A percentile compares a stretch with the other conserved stretches of the same genome.
phyloP scores from a whole-genome alignment of 2,888 invertebrate species.

The Carterocephalus palaemon region DNA sequence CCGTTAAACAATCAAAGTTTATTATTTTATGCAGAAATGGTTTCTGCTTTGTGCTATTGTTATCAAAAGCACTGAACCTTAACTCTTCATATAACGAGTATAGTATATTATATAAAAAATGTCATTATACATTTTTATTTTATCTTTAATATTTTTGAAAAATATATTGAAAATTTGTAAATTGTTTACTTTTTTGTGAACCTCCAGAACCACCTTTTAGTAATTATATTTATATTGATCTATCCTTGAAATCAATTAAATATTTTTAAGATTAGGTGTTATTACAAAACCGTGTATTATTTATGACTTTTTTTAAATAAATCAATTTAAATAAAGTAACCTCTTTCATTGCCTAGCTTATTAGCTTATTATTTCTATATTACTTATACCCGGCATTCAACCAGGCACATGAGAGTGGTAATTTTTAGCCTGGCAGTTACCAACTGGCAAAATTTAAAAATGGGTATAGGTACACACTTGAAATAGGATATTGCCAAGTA shows the following conservation, averaged over 20 bases:
- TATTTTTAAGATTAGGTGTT: conserved; percentile 26
- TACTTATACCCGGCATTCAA: too few species aligned
- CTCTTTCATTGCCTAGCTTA: conserved; percentile 2
- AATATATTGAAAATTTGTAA: conserved; percentile 28
- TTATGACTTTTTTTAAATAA: conserved; percentile 43
- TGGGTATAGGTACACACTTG: too few species aligned
- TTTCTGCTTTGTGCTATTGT: conserved; percentile 38
- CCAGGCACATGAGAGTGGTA: too few species aligned
- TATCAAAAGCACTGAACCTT: conserved; percentile 2
- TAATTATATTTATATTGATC: conserved; percentile 19
- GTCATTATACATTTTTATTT: conserved; percentile 32
- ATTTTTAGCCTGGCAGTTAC: too few species aligned
- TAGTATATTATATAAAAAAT: conserved; percentile 39
- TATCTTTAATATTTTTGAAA: conserved; percentile 27
- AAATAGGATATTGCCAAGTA: too few species aligned
- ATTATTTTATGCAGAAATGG: conserved; percentile 55
- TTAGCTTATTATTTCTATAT: too few species aligned
- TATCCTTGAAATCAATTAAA: conserved; percentile 14
- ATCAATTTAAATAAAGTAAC: conserved; percentile 31
- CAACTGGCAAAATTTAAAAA: too few species aligned
- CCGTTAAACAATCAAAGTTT: conserved; percentile 71
- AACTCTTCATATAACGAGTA: conserved; percentile 15
- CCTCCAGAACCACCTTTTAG: conserved; percentile 12
- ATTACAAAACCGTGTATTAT: conserved; percentile 35
- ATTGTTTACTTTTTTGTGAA: conserved; percentile 28